Evolutionary conservation across 2,113 vertebrate species (phyloP).

Genomic region (Dromas ardeola): DNA sequence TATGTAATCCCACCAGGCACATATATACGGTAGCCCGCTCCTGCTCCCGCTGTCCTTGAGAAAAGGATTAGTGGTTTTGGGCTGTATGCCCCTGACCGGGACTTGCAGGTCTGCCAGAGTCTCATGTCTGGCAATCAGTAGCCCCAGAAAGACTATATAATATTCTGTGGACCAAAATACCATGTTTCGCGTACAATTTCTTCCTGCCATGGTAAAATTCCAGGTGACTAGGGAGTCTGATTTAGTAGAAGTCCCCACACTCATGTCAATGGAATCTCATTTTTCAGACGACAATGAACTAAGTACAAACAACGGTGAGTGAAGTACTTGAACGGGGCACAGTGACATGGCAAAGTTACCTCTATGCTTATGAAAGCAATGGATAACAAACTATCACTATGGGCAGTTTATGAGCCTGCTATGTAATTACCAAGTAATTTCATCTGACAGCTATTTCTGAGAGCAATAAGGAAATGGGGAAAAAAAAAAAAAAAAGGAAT

Average conservation of each 20-base stretch:
- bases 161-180: not conserved
- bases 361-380: not conserved
- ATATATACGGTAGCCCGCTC: not conserved
- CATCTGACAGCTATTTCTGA: not conserved
- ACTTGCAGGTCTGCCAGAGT: not conserved
- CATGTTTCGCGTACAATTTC: not conserved
- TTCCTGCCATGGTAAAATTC: not conserved
- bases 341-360: not conserved
- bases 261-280: not conserved
- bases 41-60: not conserved
- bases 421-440: not conserved
- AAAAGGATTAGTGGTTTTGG: not conserved
- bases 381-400: not conserved
- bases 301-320: not conserved
- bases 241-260: fast-evolving
- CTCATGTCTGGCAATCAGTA: not conserved
- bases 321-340: not conserved
- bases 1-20: not conserved
- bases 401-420: not conserved
- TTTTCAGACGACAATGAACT: not conserved
- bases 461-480: not conserved
- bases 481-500: not conserved
- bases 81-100: not conserved
- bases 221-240: not conserved
- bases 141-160: not conserved